Evolutionary conservation across 2,113 vertebrate species (phyloP).

Genomic region (Podilymbus podiceps): DNA sequence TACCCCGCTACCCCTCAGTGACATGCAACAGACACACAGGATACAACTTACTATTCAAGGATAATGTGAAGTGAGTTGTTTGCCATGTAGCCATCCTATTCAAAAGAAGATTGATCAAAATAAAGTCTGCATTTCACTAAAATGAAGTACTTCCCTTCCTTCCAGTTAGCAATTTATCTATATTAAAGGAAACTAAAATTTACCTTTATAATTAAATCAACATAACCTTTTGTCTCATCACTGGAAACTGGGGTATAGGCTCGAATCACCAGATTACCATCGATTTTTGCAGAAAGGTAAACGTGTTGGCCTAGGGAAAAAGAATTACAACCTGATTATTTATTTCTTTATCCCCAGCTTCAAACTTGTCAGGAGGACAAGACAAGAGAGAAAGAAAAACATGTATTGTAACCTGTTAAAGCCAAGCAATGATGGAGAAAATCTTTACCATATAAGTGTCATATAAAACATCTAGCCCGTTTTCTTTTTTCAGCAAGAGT

Average conservation of each 20-base stretch:
- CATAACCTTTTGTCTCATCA: slow-evolving; percentile 84
- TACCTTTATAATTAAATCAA: slow-evolving; percentile 92
- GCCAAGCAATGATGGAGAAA: background rate
- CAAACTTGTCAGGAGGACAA: background rate
- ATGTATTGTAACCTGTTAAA: background rate
- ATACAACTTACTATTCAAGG: background rate
- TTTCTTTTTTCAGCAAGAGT: background rate
- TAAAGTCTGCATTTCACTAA: background rate
- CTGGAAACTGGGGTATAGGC: slow-evolving; percentile 92
- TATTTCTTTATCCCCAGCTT: background rate
- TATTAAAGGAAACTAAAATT: background rate
- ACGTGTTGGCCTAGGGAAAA: slow-evolving; percentile 85
- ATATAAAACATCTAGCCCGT: background rate
- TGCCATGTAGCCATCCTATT: background rate
- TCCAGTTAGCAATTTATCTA: background rate
- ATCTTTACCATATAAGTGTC: background rate
- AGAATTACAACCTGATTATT: background rate
- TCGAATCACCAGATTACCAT: slow-evolving; percentile 81
- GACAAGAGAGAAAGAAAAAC: background rate
- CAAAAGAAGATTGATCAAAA: background rate
- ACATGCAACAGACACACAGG: background rate
- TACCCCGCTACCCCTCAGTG: background rate
- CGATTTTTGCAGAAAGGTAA: slow-evolving; percentile 87
- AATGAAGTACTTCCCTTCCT: background rate
- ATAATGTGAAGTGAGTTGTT: background rate